These are phyloP conservation scores for Pygoscelis antarcticus DNA, from an alignment of 2,113 vertebrate genomes.

Conservation along the genomic window DNA sequence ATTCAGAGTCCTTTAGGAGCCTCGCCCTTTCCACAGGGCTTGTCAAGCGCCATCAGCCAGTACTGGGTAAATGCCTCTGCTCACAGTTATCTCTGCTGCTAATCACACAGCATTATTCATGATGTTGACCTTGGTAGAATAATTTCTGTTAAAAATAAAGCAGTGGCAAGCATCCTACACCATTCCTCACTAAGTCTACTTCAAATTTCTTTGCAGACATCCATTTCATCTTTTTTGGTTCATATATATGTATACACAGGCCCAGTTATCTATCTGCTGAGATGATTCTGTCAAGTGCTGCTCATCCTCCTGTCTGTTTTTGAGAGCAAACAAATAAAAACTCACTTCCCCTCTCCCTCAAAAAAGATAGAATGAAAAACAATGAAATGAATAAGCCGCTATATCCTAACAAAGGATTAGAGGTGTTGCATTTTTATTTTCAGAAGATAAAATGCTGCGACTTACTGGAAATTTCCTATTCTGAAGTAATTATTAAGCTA, in stretches of 20 bases:
- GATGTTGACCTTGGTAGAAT: background rate
- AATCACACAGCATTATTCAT: background rate
- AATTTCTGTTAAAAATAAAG: background rate
- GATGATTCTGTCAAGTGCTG: background rate
- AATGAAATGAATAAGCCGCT: background rate
- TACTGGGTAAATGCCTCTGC: background rate
- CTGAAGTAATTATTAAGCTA: conserved; percentile 11
- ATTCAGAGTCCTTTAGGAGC: background rate
- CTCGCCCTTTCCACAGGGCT: background rate
- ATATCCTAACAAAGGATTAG: background rate
- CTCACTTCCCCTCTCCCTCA: background rate
- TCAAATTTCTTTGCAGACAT: background rate
- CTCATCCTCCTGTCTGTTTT: background rate
- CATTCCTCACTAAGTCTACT: background rate
- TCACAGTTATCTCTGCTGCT: background rate
- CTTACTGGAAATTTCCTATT: conserved; percentile 7
- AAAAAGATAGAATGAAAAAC: background rate
- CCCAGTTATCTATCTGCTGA: background rate
- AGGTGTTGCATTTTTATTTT: background rate
- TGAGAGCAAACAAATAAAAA: background rate
- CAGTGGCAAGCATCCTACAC: background rate
- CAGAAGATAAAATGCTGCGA: conserved; percentile 17
- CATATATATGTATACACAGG: background rate
- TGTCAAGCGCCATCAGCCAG: background rate
- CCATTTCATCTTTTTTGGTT: background rate